Evolutionary conservation across 1,140 invertebrate genomes (phyloP), one percentile per base, ranked within the genome.

Genomic region (Cotesia glomerata): DNA sequence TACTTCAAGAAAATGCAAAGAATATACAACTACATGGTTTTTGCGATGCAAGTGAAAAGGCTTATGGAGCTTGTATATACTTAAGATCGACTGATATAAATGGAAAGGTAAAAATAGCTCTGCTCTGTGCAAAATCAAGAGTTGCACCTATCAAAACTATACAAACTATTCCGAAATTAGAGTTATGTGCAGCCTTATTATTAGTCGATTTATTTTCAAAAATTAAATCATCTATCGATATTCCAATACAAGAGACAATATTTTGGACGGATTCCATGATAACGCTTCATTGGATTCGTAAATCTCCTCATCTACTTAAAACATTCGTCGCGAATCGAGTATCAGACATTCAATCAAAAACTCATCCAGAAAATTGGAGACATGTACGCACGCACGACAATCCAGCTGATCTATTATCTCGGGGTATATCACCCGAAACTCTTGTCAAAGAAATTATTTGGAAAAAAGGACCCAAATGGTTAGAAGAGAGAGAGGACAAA

Each of bases 11-110:
- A 71, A 82, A 81, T 8, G 11, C 52, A 7, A 51, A 7, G 3
- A 4, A 66, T 0, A 65, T 69, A 16, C 68, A 83, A 70, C 14
- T 83, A 16, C 80, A 83, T 68, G 82, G 81, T 9, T 59, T 59
- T 13, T 59, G 58, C 26, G 86, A 88, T 76, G 82, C 84, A 0
- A 83, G 79, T 4, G 75, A 79, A 68, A 65, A 58, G 0, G 85
- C 80, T 9, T 88, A 86, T 74, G 86, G 81, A 49, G 83, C 82
- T 0, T 83, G 79, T 51, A 56, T 87, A n/a, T 88, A 88, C 67
- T 11, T 84, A 13, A 69, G 78, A 34, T 74, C 45, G 9, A 8
- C 11, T 7, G 45, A 80, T 72, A 0, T 56, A 0, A 11, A 45
- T 8, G 64, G 61, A 4, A 71, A 64, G 1, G 11, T 59, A 13